A percentile compares a stretch with the other conserved stretches of the same genome.
Conservation (phyloP, 2,113 vertebrate species). For the Mormyrus lacerda region DNA sequence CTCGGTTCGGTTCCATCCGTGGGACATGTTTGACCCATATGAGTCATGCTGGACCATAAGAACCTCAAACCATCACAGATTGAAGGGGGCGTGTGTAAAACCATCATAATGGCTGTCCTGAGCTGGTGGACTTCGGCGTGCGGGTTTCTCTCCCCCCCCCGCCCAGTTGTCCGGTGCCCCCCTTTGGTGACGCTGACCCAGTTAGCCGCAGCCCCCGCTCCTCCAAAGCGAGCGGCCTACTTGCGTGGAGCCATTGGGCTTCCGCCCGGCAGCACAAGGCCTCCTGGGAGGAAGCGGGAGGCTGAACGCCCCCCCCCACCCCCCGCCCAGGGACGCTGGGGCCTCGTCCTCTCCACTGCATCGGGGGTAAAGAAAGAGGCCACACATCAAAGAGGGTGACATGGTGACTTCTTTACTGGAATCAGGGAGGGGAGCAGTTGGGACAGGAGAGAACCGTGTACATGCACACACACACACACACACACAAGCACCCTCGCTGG, state of each 20-base stretch:
- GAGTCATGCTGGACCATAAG: neutral
- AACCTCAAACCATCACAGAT: neutral
- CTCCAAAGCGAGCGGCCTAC: constrained; percentile 1
- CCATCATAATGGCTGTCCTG: neutral
- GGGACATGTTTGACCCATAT: neutral
- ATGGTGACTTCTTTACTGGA: constrained; percentile 16
- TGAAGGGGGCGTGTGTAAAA: neutral
- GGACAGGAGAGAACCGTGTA: constrained; percentile 20
- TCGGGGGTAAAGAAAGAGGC: neutral
- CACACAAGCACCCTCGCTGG: neutral
- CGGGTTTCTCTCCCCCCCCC: neutral
- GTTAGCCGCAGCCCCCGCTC: neutral
- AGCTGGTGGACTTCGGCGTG: neutral
- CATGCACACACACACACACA: constrained; percentile 31
- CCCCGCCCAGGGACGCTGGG: constrained; percentile 52
- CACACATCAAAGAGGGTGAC: neutral
- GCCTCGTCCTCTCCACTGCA: constrained; percentile 66
- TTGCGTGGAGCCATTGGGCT: neutral
- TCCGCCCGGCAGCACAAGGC: neutral
- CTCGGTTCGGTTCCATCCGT: neutral
- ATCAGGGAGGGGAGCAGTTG: constrained; percentile 24
- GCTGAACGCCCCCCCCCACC: constrained; percentile 44
- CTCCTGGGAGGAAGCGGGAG: constrained; percentile 47
- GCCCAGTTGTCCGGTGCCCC: neutral
- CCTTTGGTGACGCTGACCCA: neutral